phyloP scores from a whole-genome alignment of 1,140 invertebrate genomes.

The Panagrolaimus sp. region DNA sequence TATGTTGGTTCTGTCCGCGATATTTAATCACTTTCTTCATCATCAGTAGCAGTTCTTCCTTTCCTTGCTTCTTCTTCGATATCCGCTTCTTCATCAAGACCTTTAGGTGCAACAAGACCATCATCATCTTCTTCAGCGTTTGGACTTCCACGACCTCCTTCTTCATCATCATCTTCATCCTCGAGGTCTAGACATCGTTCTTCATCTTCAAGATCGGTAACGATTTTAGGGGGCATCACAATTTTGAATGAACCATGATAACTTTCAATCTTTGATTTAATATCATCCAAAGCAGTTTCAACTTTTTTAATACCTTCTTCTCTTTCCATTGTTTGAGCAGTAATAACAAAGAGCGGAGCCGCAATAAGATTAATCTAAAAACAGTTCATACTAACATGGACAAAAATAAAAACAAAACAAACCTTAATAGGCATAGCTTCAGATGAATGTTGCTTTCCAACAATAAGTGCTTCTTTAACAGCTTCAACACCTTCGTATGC shows the following conservation, averaged over 20 bases:
- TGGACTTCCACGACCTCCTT: slow-evolving; percentile 23
- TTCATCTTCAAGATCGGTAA: slow-evolving; percentile 92
- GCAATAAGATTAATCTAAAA: slow-evolving; percentile 99
- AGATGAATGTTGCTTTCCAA: slow-evolving; percentile 80
- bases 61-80: no score
- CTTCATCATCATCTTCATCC: slow-evolving; percentile 45
- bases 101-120: no score
- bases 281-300: slow-evolving; percentile 79
- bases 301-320: slow-evolving; percentile 64
- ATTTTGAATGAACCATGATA: slow-evolving; percentile 86
- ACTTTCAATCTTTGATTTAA: slow-evolving; percentile 74
- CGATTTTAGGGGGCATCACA: slow-evolving; percentile 93
- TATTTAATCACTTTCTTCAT: no score
- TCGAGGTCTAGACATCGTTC: slow-evolving; percentile 74
- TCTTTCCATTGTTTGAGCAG: slow-evolving; percentile 91
- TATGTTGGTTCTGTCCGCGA: no score
- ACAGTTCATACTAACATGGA: no score
- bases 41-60: no score
- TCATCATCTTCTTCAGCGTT: slow-evolving; percentile 32
- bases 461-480: slow-evolving; percentile 83
- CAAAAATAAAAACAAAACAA: no score
- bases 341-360: slow-evolving; percentile 95
- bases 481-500: slow-evolving; percentile 96
- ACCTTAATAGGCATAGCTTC: slow-evolving; percentile 89
- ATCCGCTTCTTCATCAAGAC: no score